Evolutionary conservation across 2,888 invertebrate species (phyloP).

Genomic region (Drosophila affinis): DNA sequence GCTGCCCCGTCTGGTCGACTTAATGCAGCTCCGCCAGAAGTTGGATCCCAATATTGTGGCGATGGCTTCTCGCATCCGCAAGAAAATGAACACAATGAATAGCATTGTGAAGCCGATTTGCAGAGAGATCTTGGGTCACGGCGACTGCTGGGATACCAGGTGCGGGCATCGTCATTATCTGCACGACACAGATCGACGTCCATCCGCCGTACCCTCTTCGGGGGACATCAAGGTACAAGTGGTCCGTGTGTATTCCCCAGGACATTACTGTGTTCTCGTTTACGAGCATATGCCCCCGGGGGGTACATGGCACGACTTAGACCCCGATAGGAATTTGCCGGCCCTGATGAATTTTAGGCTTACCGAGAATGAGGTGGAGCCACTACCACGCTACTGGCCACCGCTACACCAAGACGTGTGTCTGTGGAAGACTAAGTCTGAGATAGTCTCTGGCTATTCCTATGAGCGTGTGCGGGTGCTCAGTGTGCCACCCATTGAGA

Average conservation of each 20-base stretch:
- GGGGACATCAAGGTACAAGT: slow-evolving; percentile 58
- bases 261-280: slow-evolving; percentile 56
- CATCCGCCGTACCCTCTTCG: slow-evolving; percentile 10
- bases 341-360: slow-evolving; percentile 24
- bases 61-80: slow-evolving; percentile 46
- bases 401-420: slow-evolving; percentile 46
- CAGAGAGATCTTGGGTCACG: slow-evolving; percentile 38
- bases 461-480: slow-evolving; percentile 60
- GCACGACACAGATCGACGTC: slow-evolving; percentile 22
- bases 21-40: slow-evolving; percentile 48
- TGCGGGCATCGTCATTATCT: slow-evolving; percentile 56
- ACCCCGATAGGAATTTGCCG: not conserved
- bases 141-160: slow-evolving; percentile 35
- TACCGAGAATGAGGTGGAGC: slow-evolving; percentile 14
- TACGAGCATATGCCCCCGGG: slow-evolving; percentile 50
- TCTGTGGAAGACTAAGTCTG: slow-evolving; percentile 7
- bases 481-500: slow-evolving; percentile 42
- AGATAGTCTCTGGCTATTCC: not conserved
- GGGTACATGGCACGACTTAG: slow-evolving; percentile 26
- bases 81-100: slow-evolving; percentile 15
- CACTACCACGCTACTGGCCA: slow-evolving; percentile 54
- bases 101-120: slow-evolving; percentile 40
- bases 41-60: slow-evolving; percentile 42
- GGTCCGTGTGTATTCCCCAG: slow-evolving; percentile 49
- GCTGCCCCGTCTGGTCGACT: slow-evolving; percentile 62